Evolutionary conservation across 2,888 invertebrate species (phyloP).

Genomic region (Cetonia aurata): DNA sequence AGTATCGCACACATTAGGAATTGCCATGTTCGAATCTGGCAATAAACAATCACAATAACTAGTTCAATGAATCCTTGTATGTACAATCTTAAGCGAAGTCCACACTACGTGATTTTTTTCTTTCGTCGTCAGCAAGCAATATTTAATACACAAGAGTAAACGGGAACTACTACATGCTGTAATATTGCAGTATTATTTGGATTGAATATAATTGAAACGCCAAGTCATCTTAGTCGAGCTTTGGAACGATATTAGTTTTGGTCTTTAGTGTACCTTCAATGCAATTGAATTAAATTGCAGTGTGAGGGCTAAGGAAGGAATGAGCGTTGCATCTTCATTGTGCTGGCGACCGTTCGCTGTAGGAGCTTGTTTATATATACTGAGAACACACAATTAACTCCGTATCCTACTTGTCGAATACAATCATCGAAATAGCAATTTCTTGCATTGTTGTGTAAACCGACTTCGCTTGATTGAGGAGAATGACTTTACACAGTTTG

Average conservation of each 20-base stretch:
- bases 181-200: no score
- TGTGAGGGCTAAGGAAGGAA: not conserved
- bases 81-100: not conserved
- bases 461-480: conserved; percentile 18
- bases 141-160: no score
- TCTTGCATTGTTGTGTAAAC: conserved; percentile 22
- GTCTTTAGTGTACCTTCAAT: conserved; percentile 9
- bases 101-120: not conserved
- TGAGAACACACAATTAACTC: conserved; percentile 24
- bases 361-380: conserved; percentile 29
- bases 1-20: conserved; percentile 7
- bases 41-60: not conserved
- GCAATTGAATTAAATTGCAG: conserved; percentile 16
- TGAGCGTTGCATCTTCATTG: conserved; percentile 24
- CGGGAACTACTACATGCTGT: no score
- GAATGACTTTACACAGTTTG: conserved; percentile 24
- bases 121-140: no score
- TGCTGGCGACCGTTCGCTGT: conserved; percentile 17
- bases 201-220: no score
- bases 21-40: not conserved
- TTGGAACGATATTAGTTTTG: not conserved
- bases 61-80: not conserved
- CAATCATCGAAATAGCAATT: conserved; percentile 30
- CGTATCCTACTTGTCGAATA: conserved; percentile 31
- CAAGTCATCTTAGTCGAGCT: no score